These are phyloP conservation scores for Nemoura dubitans DNA, from an alignment of 2,888 invertebrate species.

Conservation along the genomic window DNA sequence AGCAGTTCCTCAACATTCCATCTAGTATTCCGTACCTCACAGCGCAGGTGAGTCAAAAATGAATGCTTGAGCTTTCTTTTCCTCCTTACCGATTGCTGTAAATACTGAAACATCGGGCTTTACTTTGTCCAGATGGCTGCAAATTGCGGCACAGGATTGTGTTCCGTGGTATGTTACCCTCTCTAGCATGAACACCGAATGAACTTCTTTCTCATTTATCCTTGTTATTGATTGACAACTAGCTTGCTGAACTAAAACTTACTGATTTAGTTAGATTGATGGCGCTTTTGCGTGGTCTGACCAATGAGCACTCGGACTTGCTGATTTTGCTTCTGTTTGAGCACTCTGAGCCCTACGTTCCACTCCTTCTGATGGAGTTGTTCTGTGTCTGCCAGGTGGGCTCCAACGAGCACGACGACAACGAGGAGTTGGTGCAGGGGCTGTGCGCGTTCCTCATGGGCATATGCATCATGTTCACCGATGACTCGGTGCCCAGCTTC, in stretches of 20 bases:
- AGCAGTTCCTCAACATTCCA: conserved; percentile 79
- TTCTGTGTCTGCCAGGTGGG: conserved; percentile 66
- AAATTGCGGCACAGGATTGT: conserved; percentile 43
- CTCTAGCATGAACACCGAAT: neutral
- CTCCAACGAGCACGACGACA: conserved; percentile 88
- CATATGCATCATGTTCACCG: conserved; percentile 89
- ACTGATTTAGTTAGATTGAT: neutral
- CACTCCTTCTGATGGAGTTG: neutral
- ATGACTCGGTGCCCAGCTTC: conserved; percentile 79
- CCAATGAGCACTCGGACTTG: too few relatives aligned
- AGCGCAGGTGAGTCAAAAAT: conserved; percentile 61
- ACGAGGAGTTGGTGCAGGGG: conserved; percentile 87
- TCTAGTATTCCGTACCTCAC: conserved; percentile 87
- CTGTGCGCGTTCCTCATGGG: conserved; percentile 93
- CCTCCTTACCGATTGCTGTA: neutral
- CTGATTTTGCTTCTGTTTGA: neutral
- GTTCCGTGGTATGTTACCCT: conserved; percentile 43
- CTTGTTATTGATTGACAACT: neutral
- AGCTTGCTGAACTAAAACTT: neutral
- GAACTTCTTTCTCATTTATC: neutral
- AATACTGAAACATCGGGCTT: conserved; percentile 8
- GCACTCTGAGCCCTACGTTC: neutral
- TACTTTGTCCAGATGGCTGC: conserved; percentile 44
- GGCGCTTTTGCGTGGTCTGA: too few relatives aligned
- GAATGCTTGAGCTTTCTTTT: neutral